A percentile compares a stretch with the other conserved stretches of the same genome.
phyloP scores from a whole-genome alignment of 2,888 invertebrate genomes.

The Liopterus haemorrhoidalis region DNA sequence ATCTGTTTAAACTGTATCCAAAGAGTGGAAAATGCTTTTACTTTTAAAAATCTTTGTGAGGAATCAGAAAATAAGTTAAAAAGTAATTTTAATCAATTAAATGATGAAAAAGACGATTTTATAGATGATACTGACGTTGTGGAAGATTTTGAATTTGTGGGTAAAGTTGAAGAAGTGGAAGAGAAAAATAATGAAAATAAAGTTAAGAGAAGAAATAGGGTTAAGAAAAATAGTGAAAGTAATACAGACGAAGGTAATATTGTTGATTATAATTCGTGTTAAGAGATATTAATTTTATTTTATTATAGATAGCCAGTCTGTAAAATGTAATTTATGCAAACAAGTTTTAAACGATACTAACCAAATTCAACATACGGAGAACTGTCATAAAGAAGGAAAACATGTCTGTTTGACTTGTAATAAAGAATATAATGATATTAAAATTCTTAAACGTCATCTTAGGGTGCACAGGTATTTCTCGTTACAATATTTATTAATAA shows the following conservation, averaged over 20 bases:
- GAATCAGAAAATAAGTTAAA: constrained; percentile 30
- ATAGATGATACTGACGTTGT: neutral
- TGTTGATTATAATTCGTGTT: neutral
- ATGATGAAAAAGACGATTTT: neutral
- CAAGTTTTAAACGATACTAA: constrained; percentile 19
- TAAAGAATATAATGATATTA: constrained; percentile 31
- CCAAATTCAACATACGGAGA: constrained; percentile 26
- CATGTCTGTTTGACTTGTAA: constrained; percentile 34
- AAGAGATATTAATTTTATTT: no score
- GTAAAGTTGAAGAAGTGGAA: neutral
- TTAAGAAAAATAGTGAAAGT: no score
- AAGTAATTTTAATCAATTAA: constrained; percentile 7
- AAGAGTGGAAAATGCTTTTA: constrained; percentile 30
- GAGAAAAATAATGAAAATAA: neutral
- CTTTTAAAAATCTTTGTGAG: constrained; percentile 36
- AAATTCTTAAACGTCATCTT: constrained; percentile 33
- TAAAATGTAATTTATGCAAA: constrained; percentile 24
- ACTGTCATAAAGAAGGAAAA: constrained; percentile 27
- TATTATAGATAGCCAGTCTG: neutral
- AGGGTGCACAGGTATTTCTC: constrained; percentile 33
- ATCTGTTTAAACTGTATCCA: constrained; percentile 35
- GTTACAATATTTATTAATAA: neutral
- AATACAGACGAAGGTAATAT: neutral
- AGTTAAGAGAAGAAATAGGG: no score
- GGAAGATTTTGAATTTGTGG: neutral